Evolutionary conservation across 2,888 invertebrate species (phyloP), one percentile per base, ranked within the genome.

Genomic region (Caenorhabditis imperialis): DNA sequence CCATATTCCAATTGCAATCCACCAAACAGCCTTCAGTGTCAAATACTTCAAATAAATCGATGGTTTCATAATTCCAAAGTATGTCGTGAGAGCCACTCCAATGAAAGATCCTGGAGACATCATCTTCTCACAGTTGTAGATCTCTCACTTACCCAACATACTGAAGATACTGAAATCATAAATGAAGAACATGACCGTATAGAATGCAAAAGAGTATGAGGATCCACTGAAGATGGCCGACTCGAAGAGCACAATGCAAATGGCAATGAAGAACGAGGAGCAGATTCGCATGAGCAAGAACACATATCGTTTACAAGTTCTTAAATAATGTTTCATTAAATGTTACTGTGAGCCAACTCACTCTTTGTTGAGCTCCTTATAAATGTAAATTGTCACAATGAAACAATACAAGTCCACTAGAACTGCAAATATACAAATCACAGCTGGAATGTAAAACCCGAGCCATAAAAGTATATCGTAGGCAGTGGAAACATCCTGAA

Each of bases 151-250:
- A 62, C 62, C 62, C 10, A 62, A 22, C 14, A 63, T 30, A 47
- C 53, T 63, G 22, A 63, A 63, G 8, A 63, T 38, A 38, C 62
- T 63, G 18, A 63, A 63, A 27, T 63, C 62, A n/a, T 53, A 63
- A 8, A 63, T 18, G 6, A 54, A 38, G n/a, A 63, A 63, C 16
- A 63, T 44, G 4, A 63, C 27, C 0, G 62, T 47, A 38, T 54
- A 63, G 22, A 54, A 47, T 4, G 62, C 16, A 14, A 33, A 62
- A 0, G 61, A 53, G 33, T 48, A 51, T 5, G 40, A 12, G 1
- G 25, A 35, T 33, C 45, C 45, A 5, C 14, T 42, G 33, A 53
- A 51, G 20, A 53, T 2, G 5, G 51, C 51, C 3, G 62, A 63
- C n/a, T 63, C 45, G n/a, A 63, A 18, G 6, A 54, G 7, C 12